These are phyloP conservation scores for Hydraecia micacea DNA, from an alignment of 2,888 invertebrate species.

Conservation along the genomic window DNA sequence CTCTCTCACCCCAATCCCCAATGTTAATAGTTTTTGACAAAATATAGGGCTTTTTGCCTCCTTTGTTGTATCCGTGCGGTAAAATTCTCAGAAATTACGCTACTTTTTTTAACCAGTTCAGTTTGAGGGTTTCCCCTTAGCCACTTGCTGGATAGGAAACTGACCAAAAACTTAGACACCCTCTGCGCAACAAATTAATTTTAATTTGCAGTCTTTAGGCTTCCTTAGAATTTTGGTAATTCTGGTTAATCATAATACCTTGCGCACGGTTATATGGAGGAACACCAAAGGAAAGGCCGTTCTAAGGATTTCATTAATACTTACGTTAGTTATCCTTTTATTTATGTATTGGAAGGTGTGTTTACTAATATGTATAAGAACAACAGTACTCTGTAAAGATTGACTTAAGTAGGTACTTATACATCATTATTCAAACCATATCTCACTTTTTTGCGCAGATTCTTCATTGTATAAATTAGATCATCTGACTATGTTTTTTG, in stretches of 20 bases:
- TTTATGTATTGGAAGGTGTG: no score
- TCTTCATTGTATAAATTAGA: conserved; percentile 61
- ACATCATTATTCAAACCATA: conserved; percentile 46
- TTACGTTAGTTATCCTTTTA: no score
- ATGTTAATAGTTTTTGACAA: conserved; percentile 35
- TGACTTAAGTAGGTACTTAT: conserved; percentile 13
- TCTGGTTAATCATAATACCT: conserved; percentile 18
- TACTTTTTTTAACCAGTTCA: conserved; percentile 36
- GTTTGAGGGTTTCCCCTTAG: neutral
- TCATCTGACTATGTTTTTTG: conserved; percentile 68
- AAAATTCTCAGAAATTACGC: conserved; percentile 52
- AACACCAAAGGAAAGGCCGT: no score
- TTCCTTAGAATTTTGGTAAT: conserved; percentile 34
- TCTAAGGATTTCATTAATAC: no score
- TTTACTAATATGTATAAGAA: neutral
- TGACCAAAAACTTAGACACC: conserved; percentile 19
- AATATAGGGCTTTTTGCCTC: conserved; percentile 27
- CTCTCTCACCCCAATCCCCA: conserved; percentile 57
- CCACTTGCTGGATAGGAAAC: conserved; percentile 10
- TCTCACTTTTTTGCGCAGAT: conserved; percentile 53
- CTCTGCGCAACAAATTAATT: conserved; percentile 21
- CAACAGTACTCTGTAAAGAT: conserved; percentile 36
- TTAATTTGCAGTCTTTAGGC: conserved; percentile 34
- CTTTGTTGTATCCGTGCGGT: conserved; percentile 42
- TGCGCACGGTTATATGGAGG: conserved; percentile 9